Conservation (phyloP, 2,797 vertebrate genomes). For the Oryzias sinensis region DNA sequence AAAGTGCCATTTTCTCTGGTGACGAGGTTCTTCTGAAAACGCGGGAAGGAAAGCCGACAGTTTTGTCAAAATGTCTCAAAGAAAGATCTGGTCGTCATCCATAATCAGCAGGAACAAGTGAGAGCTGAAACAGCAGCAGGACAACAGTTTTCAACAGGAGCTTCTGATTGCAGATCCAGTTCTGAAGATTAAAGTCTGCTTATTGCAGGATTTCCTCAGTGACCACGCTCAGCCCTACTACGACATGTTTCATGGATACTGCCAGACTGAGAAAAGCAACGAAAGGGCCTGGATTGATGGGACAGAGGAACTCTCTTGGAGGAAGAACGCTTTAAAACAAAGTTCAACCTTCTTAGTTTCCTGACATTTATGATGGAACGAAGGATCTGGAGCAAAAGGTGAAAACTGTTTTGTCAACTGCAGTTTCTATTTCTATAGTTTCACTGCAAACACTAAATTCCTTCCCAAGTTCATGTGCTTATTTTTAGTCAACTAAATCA, state of each 20-base stretch:
- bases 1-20: too few relatives aligned
- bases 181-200: background rate
- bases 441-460: too few relatives aligned
- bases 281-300: constrained; percentile 47
- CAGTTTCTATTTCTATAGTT: too few relatives aligned
- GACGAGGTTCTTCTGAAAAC: too few relatives aligned
- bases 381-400: too few relatives aligned
- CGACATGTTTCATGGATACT: constrained; percentile 17
- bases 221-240: accelerated
- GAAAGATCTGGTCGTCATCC: constrained; percentile 52
- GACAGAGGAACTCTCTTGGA: background rate
- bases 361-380: too few relatives aligned
- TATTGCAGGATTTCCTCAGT: constrained; percentile 58
- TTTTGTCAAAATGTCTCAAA: too few relatives aligned
- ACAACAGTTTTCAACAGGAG: background rate
- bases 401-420: too few relatives aligned
- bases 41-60: too few relatives aligned
- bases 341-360: accelerated
- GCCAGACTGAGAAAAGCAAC: background rate
- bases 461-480: too few relatives aligned
- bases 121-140: background rate
- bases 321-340: constrained; percentile 17
- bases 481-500: too few relatives aligned
- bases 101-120: constrained; percentile 56
- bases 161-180: too few relatives aligned